These are phyloP conservation scores for Pachyuromys duprasi DNA, from an alignment of 2,797 vertebrate genomes.

Conservation along the genomic window DNA sequence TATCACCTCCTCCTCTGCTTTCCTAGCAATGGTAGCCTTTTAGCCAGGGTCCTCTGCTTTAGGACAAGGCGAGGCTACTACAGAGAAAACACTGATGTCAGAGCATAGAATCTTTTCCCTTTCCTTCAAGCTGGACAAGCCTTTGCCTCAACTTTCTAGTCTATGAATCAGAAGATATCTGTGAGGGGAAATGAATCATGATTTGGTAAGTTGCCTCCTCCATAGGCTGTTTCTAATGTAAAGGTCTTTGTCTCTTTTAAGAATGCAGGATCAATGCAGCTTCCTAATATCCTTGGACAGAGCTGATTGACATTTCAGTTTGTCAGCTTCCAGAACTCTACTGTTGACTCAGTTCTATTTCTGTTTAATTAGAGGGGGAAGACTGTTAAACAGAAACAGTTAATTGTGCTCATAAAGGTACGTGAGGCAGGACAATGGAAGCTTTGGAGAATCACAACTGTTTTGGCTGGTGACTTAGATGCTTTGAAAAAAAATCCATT, in stretches of 20 bases:
- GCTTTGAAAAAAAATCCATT: slow-evolving; percentile 47
- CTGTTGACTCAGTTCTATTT: slow-evolving; percentile 68
- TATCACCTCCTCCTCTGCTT: neutral
- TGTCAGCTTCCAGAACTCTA: slow-evolving; percentile 69
- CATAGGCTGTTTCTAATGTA: slow-evolving; percentile 53
- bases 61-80: neutral
- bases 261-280: slow-evolving; percentile 72
- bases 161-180: neutral
- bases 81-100: neutral
- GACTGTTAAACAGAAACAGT: slow-evolving; percentile 75
- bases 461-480: slow-evolving; percentile 31
- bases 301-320: slow-evolving; percentile 75
- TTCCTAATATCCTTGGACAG: slow-evolving; percentile 65
- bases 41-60: neutral
- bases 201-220: neutral
- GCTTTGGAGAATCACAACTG: slow-evolving; percentile 26
- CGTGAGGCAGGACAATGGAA: slow-evolving; percentile 32
- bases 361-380: slow-evolving; percentile 71
- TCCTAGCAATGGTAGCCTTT: neutral
- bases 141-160: neutral
- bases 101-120: neutral
- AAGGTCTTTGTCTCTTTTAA: slow-evolving; percentile 66
- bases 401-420: slow-evolving; percentile 62
- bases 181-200: neutral
- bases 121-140: neutral